phyloP scores from a whole-genome alignment of 2,113 vertebrate species.

The Datnioides undecimradiatus region DNA sequence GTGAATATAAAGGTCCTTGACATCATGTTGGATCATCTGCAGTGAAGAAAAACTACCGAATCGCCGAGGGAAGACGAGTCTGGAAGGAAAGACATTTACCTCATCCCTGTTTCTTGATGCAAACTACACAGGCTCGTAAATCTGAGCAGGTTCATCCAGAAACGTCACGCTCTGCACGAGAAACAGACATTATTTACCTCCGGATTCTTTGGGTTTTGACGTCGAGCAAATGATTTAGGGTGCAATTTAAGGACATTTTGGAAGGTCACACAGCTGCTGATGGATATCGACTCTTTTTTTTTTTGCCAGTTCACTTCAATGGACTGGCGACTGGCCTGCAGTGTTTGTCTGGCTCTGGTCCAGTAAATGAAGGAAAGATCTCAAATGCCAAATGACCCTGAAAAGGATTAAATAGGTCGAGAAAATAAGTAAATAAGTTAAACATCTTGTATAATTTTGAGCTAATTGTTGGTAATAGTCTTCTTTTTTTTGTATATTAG shows the following conservation, averaged over 20 bases:
- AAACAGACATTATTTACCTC: slow-evolving; percentile 15
- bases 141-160: slow-evolving; percentile 17
- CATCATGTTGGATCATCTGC: slow-evolving; percentile 5
- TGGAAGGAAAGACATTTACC: slow-evolving; percentile 2
- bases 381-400: not conserved
- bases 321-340: not conserved
- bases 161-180: not conserved
- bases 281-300: not conserved
- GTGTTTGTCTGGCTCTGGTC: not conserved
- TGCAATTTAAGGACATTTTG: slow-evolving; percentile 6
- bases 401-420: not conserved
- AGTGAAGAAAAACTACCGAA: not conserved
- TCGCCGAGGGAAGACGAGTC: not conserved
- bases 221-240: not conserved
- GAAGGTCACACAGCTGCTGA: not conserved
- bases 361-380: not conserved
- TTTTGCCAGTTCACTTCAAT: not conserved
- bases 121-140: slow-evolving; percentile 27
- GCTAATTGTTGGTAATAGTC: no score
- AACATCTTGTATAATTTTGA: no score
- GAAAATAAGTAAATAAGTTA: not conserved
- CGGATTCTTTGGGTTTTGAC: not conserved
- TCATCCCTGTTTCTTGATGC: slow-evolving; percentile 14
- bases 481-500: not conserved
- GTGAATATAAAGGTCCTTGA: slow-evolving; percentile 5